phyloP scores from a whole-genome alignment of 2,888 invertebrate species.

The Sarcophaga subvicina region DNA sequence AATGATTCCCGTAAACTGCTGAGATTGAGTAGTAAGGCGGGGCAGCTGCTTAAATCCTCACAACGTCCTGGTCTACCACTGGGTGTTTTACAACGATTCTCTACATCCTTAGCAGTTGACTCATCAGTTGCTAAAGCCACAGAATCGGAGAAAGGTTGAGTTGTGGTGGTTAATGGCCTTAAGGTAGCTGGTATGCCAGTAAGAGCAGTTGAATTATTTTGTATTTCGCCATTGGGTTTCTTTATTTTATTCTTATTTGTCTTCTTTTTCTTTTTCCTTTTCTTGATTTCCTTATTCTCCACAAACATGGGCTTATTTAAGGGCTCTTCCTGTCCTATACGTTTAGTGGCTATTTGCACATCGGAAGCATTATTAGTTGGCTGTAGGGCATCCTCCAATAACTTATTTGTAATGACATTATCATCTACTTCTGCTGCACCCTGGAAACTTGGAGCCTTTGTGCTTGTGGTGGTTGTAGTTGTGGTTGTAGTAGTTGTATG shows the following conservation, averaged over 20 bases:
- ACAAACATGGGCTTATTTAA: slow-evolving; percentile 74
- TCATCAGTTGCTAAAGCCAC: slow-evolving; percentile 81
- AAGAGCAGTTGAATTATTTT: slow-evolving; percentile 63
- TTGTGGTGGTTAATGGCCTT: slow-evolving; percentile 72
- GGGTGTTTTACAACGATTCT: slow-evolving; percentile 90
- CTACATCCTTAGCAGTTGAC: slow-evolving; percentile 83
- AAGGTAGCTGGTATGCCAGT: slow-evolving; percentile 74
- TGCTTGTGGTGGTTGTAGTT: slow-evolving; percentile 4
- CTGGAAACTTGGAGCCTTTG: slow-evolving; percentile 14
- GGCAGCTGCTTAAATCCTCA: slow-evolving; percentile 94
- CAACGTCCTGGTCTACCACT: slow-evolving; percentile 91
- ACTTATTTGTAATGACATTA: slow-evolving; percentile 68
- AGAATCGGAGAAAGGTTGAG: slow-evolving; percentile 70
- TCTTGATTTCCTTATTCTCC: slow-evolving; percentile 79
- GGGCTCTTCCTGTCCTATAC: slow-evolving; percentile 73
- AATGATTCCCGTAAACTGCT: slow-evolving; percentile 92
- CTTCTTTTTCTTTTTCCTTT: slow-evolving; percentile 78
- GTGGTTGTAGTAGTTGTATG: slow-evolving; percentile 24
- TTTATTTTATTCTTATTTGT: slow-evolving; percentile 79
- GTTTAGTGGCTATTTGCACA: slow-evolving; percentile 73
- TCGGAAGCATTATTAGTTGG: slow-evolving; percentile 67
- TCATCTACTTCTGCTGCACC: slow-evolving; percentile 40
- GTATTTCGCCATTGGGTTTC: slow-evolving; percentile 76
- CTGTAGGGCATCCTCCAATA: slow-evolving; percentile 72
- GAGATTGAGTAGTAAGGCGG: slow-evolving; percentile 91